These are phyloP conservation scores for Cryptotermes secundus DNA, from an alignment of 1,140 invertebrate genomes.

Conservation along the genomic window DNA sequence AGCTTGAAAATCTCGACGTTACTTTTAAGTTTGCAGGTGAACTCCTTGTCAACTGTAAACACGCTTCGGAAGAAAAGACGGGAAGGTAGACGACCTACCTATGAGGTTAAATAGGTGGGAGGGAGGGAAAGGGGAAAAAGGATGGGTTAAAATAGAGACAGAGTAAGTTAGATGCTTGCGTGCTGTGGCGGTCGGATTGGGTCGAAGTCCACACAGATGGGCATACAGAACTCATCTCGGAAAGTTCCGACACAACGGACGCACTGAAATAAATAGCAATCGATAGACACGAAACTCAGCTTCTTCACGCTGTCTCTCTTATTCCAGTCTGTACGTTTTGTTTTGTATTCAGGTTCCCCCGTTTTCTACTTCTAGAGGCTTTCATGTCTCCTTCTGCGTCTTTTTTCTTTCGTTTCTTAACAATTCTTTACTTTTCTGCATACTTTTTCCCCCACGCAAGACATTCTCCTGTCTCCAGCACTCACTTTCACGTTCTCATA, in stretches of 20 bases:
- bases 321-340: neutral
- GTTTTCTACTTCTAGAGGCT: too few species aligned
- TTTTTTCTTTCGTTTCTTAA: too few species aligned
- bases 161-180: neutral
- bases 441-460: too few species aligned
- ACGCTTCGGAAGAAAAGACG: neutral
- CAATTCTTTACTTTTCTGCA: too few species aligned
- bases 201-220: neutral
- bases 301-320: neutral
- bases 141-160: neutral
- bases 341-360: neutral
- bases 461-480: too few species aligned
- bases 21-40: too few species aligned
- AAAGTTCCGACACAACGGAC: neutral
- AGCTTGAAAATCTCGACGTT: too few species aligned
- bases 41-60: neutral
- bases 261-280: neutral
- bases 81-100: neutral
- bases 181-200: neutral
- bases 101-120: neutral
- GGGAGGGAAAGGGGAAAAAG: neutral
- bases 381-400: too few species aligned
- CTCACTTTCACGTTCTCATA: too few species aligned
- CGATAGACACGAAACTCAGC: neutral
- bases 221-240: constrained; percentile 9